Conservation (phyloP, 2,113 vertebrate species). For the Xenopus borealis region DNA sequence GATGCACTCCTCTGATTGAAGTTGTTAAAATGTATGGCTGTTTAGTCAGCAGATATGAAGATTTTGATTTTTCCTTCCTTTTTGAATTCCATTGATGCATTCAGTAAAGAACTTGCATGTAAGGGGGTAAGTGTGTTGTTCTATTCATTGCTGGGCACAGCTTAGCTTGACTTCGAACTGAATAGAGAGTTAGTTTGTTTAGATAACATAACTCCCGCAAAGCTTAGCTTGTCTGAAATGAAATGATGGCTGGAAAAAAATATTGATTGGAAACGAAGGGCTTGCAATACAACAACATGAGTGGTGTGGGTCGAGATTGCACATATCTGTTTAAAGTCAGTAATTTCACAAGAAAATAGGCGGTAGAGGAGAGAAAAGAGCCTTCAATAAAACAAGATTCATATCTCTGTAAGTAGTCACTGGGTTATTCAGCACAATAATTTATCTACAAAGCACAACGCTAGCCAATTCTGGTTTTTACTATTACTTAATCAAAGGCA, state of each 20-base stretch:
- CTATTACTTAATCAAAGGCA: background rate
- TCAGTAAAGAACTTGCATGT: slow-evolving; percentile 16
- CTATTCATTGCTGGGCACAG: slow-evolving; percentile 34
- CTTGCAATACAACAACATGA: slow-evolving; percentile 22
- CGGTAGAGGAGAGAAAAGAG: slow-evolving; percentile 13
- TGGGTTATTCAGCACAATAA: slow-evolving; percentile 3
- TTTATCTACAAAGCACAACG: slow-evolving; percentile 6
- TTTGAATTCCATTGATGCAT: slow-evolving; percentile 32
- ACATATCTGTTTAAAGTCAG: slow-evolving; percentile 17
- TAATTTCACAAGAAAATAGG: slow-evolving; percentile 37
- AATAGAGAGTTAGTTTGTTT: slow-evolving; percentile 30
- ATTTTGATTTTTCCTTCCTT: background rate
- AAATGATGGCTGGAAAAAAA: slow-evolving; percentile 34
- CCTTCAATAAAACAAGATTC: slow-evolving; percentile 24
- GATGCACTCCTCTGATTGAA: slow-evolving; percentile 23
- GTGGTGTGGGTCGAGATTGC: slow-evolving; percentile 23
- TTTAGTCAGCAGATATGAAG: slow-evolving; percentile 12
- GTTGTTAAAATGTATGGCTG: slow-evolving; percentile 27
- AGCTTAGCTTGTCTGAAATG: slow-evolving; percentile 25
- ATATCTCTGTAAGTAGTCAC: slow-evolving; percentile 8
- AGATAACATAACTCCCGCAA: slow-evolving; percentile 40
- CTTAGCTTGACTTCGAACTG: slow-evolving; percentile 26
- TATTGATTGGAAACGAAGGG: slow-evolving; percentile 36
- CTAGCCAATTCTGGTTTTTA: background rate
- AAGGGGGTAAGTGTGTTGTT: slow-evolving; percentile 30